Conservation (phyloP, 2,888 invertebrate species). For the Pristionchus exspectatus region DNA sequence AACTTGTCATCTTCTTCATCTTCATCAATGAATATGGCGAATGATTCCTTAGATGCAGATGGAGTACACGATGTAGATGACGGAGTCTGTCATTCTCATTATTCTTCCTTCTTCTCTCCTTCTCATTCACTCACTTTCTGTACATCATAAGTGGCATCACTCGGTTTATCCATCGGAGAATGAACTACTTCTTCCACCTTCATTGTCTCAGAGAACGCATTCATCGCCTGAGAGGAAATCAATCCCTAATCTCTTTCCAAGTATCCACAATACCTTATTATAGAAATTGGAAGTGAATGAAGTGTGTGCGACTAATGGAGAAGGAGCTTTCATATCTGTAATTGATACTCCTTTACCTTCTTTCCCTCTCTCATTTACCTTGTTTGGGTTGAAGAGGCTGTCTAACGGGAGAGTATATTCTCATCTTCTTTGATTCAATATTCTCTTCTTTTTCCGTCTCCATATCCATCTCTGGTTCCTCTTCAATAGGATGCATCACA, state of each 20-base stretch:
- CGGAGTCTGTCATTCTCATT: background rate
- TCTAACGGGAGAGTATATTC: slow-evolving; percentile 27
- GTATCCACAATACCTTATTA: background rate
- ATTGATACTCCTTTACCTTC: background rate
- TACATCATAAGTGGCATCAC: background rate
- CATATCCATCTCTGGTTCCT: slow-evolving; percentile 21
- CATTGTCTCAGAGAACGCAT: slow-evolving; percentile 49
- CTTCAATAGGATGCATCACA: slow-evolving; percentile 39
- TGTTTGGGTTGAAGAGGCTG: background rate
- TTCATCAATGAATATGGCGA: slow-evolving; percentile 44
- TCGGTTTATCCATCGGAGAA: background rate
- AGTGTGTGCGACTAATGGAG: slow-evolving; percentile 44
- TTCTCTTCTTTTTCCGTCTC: slow-evolving; percentile 28
- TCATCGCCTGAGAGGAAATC: slow-evolving; percentile 4
- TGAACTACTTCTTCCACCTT: slow-evolving; percentile 29
- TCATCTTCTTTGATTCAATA: slow-evolving; percentile 38
- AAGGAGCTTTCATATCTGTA: slow-evolving; percentile 3
- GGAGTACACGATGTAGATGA: background rate
- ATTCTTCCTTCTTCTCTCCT: background rate
- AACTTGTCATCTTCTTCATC: background rate
- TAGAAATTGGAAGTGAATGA: slow-evolving; percentile 55
- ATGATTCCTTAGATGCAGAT: background rate
- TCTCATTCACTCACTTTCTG: slow-evolving; percentile 5
- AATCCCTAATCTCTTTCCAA: background rate
- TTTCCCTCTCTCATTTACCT: background rate